Evolutionary conservation across 2,113 vertebrate genomes (phyloP), one percentile per base, ranked within the genome.

Genomic region (Grammomys surdaster): DNA sequence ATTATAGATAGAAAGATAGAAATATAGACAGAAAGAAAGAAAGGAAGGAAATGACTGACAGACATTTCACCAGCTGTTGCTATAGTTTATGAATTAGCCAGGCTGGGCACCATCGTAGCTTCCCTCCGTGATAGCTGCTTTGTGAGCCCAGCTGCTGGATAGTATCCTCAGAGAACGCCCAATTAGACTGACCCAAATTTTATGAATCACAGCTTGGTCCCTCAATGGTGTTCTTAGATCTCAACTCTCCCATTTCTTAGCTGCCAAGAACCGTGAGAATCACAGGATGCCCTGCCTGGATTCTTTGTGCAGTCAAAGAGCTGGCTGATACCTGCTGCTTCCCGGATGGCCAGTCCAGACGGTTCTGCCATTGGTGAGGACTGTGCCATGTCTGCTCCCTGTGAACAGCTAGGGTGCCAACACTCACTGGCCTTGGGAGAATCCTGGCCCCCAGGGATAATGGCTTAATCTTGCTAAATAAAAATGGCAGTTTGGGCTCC

Each of bases 161-260:
- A 24, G 2, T 0, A 2, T 13, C 46, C 67, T 84, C 4, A 0
- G 67, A 80, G 88, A 58, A 26, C 7, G 3, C 54, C 36, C 51
- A 11, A 0, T 24, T 7, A 36, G 48, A 70, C 24, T 1, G 67
- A 46, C 58, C 80, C 2, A 10, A 0, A 46, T 13, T 54, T 26
- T 3, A 70, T 4, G 67, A 51, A 40, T 46, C 78, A 12, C 33
- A 17, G 84, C 88, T 11, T 3, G 63, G 63, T 84, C 73, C 48
- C 22, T 10, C 17, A 28, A 4, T 8, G 36, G 43, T 2, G 2
- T 75, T 67, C 43, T 56, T 0, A 75, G n/a, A 13, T 36, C 72
- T 7, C 0, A 22, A 28, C 54, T 36, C 0, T 28, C 7, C 40
- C 2, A 0, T 20, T 3, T 54, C 63, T 2, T 2, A 26, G 28